phyloP scores from a whole-genome alignment of 2,888 invertebrate species.

The Atethmia centrago region DNA sequence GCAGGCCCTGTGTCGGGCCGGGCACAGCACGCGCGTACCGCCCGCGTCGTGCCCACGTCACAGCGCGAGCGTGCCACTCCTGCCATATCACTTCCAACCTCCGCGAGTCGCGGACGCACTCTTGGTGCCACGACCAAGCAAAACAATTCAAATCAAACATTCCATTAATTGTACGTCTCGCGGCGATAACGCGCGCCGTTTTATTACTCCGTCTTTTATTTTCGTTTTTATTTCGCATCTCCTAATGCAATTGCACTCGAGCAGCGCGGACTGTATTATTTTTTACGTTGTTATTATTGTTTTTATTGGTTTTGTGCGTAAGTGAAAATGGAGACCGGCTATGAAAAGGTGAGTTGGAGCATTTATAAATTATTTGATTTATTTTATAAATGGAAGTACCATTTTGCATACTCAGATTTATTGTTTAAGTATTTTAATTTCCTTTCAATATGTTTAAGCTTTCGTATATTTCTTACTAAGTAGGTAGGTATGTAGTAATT shows the following conservation, averaged over 20 bases:
- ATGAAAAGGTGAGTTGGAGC: conserved; percentile 82
- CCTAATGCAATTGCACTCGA: conserved; percentile 89
- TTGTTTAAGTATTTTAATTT: conserved; percentile 2
- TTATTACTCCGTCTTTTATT: conserved; percentile 86
- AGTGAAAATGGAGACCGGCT: conserved; percentile 79
- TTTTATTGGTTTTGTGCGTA: conserved; percentile 86
- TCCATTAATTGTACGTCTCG: conserved; percentile 86
- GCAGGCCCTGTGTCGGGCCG: conserved; percentile 44
- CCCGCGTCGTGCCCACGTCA: conserved; percentile 47
- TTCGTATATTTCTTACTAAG: background rate
- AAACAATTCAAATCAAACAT: conserved; percentile 83
- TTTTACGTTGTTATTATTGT: conserved; percentile 79
- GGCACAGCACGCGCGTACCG: conserved; percentile 58
- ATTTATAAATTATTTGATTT: conserved; percentile 45
- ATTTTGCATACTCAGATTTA: conserved; percentile 23
- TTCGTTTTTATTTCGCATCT: conserved; percentile 86
- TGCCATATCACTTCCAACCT: conserved; percentile 77
- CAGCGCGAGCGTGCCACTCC: conserved; percentile 50
- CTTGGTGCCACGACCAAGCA: conserved; percentile 63
- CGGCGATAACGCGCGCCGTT: conserved; percentile 84
- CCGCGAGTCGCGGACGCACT: conserved; percentile 73
- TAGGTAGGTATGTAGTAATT: background rate
- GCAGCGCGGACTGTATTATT: conserved; percentile 84
- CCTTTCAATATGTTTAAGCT: background rate
- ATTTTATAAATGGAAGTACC: conserved; percentile 33